Percentiles rank a stretch among this genome's conserved stretches.
phyloP scores from a whole-genome alignment of 2,888 invertebrate species.

The Bibio marci region DNA sequence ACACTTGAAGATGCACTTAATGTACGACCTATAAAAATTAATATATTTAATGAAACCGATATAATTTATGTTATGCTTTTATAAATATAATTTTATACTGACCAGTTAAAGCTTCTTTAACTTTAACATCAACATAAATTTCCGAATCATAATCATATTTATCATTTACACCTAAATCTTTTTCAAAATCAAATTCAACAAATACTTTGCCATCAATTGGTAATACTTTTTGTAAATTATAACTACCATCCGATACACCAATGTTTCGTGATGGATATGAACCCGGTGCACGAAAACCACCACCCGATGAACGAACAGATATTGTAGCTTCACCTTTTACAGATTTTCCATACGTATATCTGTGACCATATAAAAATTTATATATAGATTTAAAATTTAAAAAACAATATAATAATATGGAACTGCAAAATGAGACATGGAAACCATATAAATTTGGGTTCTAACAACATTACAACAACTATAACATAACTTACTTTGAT shows the following conservation, averaged over 20 bases:
- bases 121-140: slow-evolving; percentile 69
- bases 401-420: too few species aligned
- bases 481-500: slow-evolving; percentile 46
- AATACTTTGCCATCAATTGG: slow-evolving; percentile 44
- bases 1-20: slow-evolving; percentile 62
- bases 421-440: too few species aligned
- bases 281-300: slow-evolving; percentile 61
- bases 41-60: background rate
- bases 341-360: slow-evolving; percentile 72
- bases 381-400: too few species aligned
- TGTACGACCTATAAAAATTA: slow-evolving; percentile 32
- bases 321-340: slow-evolving; percentile 75
- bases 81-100: too few species aligned
- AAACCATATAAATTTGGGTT: too few species aligned
- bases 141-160: slow-evolving; percentile 69
- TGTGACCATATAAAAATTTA: slow-evolving; percentile 17
- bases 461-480: too few species aligned
- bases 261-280: slow-evolving; percentile 46
- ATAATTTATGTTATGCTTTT: too few species aligned
- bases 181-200: slow-evolving; percentile 59
- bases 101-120: slow-evolving; percentile 79
- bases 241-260: slow-evolving; percentile 44
- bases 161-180: slow-evolving; percentile 57
- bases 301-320: slow-evolving; percentile 67
- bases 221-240: slow-evolving; percentile 53